Evolutionary conservation across 2,888 invertebrate species (phyloP), one percentile per base, ranked within the genome.

Genomic region (Epirrita christyi): DNA sequence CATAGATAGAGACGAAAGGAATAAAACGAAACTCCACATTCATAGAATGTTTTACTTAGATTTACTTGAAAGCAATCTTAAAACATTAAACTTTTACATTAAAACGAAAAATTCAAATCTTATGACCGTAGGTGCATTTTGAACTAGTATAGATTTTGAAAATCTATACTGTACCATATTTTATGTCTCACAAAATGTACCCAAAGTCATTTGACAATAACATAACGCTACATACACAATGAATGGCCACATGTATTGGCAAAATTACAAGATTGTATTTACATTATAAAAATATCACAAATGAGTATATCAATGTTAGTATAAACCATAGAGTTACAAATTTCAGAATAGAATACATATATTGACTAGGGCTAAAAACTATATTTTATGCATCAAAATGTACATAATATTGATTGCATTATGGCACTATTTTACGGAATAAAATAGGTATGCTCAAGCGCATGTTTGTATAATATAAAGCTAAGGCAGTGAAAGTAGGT

Each of bases 41-140:
- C 89, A 90, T 87, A 85, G 88, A 90, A 91, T 89, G 91, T 85
- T 90, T 86, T 86, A 87, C 70, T 87, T 76, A 81, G 83, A 86
- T 86, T 84, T 81, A 74, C 73, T 81, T 68, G 66, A 76, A 51
- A 84, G 78, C 83, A 86, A 87, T 85, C 85, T 75, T 78, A 79
- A 79, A 80, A 83, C 72, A 79, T 78, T 79, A 78, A 64, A 21
- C 4, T 21, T n/a, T n/a, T n/a, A n/a, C n/a, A n/a, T n/a, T n/a
- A n/a, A n/a, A 75, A 68, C 68, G 75, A 76, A 72, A 75, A 71
- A 70, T 69, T 74, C 68, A 72, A 73, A 68, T 68, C 63, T 41
- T 62, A 64, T 67, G 71, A 75, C 72, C 49, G 52, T 63, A 70
- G 71, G 76, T 76, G 71, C 78, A 82, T 80, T 80, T 78, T 75